These are phyloP conservation scores for Fulica atra DNA, from an alignment of 2,113 vertebrate genomes.

Conservation along the genomic window DNA sequence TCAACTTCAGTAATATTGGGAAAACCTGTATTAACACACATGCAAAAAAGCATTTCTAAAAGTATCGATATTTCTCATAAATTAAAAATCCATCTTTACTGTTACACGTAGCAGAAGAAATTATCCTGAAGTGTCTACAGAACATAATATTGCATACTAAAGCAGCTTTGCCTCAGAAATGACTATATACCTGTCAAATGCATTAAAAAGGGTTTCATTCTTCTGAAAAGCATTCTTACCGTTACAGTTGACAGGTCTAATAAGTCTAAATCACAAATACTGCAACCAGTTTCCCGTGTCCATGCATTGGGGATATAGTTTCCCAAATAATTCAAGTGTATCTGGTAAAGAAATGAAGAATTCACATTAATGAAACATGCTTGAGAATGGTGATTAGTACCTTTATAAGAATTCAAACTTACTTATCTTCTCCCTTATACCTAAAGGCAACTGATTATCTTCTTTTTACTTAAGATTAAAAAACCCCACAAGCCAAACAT, in stretches of 20 bases:
- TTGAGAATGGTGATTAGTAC: not conserved
- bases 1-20: not conserved
- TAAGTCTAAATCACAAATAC: slow-evolving; percentile 83
- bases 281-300: slow-evolving; percentile 91
- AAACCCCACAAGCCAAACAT: not conserved
- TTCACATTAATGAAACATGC: not conserved
- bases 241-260: slow-evolving; percentile 82
- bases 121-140: not conserved
- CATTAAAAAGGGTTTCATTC: not conserved
- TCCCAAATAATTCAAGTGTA: slow-evolving; percentile 92
- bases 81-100: not conserved
- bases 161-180: not conserved
- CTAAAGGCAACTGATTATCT: not conserved
- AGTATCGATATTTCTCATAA: not conserved
- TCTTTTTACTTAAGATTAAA: not conserved
- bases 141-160: not conserved
- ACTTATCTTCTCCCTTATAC: not conserved
- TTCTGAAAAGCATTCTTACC: slow-evolving; percentile 78
- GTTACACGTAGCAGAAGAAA: not conserved
- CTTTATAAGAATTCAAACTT: not conserved
- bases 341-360: slow-evolving; percentile 74
- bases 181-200: not conserved
- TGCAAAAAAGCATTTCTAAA: not conserved
- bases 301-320: slow-evolving; percentile 95
- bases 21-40: not conserved